A percentile compares a stretch with the other conserved stretches of the same genome.
phyloP scores from a whole-genome alignment of 1,140 invertebrate genomes.

The Drosophila tristis region DNA sequence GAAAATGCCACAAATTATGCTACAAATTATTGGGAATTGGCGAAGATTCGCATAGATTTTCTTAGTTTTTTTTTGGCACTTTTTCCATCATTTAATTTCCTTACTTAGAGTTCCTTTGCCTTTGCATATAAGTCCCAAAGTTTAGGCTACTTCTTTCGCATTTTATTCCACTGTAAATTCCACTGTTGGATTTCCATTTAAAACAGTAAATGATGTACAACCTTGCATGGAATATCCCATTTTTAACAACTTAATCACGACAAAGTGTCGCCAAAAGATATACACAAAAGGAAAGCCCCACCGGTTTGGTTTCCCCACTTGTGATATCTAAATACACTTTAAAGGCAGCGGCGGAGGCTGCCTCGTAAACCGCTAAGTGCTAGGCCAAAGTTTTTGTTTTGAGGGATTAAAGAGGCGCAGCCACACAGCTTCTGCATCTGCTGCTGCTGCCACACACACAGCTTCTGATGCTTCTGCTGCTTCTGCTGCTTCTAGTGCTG shows the following conservation, averaged over 20 bases:
- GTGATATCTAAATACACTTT: constrained; percentile 36
- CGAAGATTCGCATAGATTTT: no score
- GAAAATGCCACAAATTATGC: no score
- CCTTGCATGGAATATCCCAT: constrained; percentile 17
- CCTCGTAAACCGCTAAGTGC: constrained; percentile 59
- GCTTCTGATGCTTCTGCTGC: constrained; percentile 52
- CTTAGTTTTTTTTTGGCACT: no score
- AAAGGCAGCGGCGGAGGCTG: constrained; percentile 3
- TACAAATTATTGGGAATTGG: no score
- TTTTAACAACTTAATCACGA: constrained; percentile 58
- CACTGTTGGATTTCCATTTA: constrained; percentile 9
- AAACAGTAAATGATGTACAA: constrained; percentile 31
- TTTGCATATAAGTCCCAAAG: neutral
- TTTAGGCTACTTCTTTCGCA: neutral
- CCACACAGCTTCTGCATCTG: constrained; percentile 43
- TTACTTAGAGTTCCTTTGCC: neutral
- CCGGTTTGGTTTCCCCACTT: constrained; percentile 29
- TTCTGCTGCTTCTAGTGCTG: constrained; percentile 8
- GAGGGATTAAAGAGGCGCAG: constrained; percentile 60
- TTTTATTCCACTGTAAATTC: neutral
- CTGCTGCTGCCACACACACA: constrained; percentile 19
- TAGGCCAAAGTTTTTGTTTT: constrained; percentile 29
- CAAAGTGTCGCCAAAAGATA: constrained; percentile 48
- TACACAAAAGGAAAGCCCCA: constrained; percentile 1
- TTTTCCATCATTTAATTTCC: no score